Conservation (phyloP, 2,888 invertebrate species). For the Agonum fuliginosum region DNA sequence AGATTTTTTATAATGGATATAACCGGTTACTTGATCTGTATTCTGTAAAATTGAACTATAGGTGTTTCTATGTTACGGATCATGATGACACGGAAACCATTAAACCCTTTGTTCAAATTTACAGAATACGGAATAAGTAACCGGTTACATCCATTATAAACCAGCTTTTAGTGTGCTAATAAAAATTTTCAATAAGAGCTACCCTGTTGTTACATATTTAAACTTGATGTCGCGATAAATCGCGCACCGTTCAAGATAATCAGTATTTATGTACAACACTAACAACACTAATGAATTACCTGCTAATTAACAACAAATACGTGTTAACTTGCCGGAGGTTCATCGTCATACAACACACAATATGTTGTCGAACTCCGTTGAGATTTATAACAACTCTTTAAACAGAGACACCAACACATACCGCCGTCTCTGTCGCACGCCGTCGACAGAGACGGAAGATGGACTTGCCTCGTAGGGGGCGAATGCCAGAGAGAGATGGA, state of each 20-base stretch:
- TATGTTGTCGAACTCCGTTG: conserved; percentile 47
- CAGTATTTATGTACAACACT: conserved; percentile 55
- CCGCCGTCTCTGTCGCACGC: conserved; percentile 12
- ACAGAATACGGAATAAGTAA: too few species aligned
- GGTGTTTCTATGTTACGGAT: too few species aligned
- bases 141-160: too few species aligned
- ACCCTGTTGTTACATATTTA: too few species aligned
- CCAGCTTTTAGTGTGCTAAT: too few species aligned
- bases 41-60: too few species aligned
- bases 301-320: conserved; percentile 56
- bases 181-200: too few species aligned
- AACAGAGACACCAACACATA: conserved; percentile 44
- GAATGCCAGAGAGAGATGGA: conserved; percentile 2
- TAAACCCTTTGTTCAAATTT: too few species aligned
- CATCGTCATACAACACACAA: too few species aligned
- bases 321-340: conserved; percentile 48
- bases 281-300: conserved; percentile 56
- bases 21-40: too few species aligned
- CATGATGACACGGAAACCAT: too few species aligned
- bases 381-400: conserved; percentile 53
- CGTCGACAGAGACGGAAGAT: conserved; percentile 17
- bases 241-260: conserved; percentile 44
- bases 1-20: too few species aligned
- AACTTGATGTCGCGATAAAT: background rate
- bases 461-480: background rate